A percentile compares a stretch with the other conserved stretches of the same genome.
These are phyloP conservation scores for Pteronotus mesoamericanus DNA, from an alignment of 2,797 vertebrate species.

Conservation along the genomic window DNA sequence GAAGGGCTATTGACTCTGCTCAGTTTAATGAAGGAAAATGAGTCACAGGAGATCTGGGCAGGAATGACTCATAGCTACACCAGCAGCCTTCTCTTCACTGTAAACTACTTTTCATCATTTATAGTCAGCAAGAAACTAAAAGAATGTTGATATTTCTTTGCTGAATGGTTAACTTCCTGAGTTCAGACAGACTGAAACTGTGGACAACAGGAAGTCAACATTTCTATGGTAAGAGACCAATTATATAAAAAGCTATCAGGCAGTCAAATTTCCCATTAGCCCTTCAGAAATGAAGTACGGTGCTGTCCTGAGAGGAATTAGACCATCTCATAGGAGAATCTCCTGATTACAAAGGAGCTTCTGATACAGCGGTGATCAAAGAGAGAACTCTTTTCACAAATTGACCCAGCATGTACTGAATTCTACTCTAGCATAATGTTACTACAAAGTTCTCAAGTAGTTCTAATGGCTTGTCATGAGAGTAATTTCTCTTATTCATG, in stretches of 20 bases:
- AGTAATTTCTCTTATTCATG: not conserved
- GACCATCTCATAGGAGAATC: not conserved
- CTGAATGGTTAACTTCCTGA: slow-evolving; percentile 56
- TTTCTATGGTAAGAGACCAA: slow-evolving; percentile 16
- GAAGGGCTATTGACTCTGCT: slow-evolving; percentile 73
- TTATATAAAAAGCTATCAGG: slow-evolving; percentile 25
- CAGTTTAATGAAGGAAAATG: slow-evolving; percentile 76
- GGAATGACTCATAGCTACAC: slow-evolving; percentile 66
- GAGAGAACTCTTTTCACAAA: not conserved
- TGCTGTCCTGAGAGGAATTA: not conserved
- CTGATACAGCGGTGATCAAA: not conserved
- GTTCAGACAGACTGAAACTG: slow-evolving; percentile 36
- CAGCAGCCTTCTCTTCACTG: slow-evolving; percentile 63
- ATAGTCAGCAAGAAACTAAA: slow-evolving; percentile 68
- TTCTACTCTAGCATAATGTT: not conserved
- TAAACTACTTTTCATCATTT: slow-evolving; percentile 60
- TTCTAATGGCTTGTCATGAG: not conserved
- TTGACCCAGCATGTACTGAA: not conserved
- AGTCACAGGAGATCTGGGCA: slow-evolving; percentile 74
- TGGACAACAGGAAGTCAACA: slow-evolving; percentile 37
- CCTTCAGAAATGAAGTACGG: not conserved
- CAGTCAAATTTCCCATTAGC: not conserved
- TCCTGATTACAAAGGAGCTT: not conserved
- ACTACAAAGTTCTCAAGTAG: not conserved
- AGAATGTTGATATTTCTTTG: slow-evolving; percentile 57